phyloP scores from a whole-genome alignment of 2,113 vertebrate species.

The Kryptolebias marmoratus region DNA sequence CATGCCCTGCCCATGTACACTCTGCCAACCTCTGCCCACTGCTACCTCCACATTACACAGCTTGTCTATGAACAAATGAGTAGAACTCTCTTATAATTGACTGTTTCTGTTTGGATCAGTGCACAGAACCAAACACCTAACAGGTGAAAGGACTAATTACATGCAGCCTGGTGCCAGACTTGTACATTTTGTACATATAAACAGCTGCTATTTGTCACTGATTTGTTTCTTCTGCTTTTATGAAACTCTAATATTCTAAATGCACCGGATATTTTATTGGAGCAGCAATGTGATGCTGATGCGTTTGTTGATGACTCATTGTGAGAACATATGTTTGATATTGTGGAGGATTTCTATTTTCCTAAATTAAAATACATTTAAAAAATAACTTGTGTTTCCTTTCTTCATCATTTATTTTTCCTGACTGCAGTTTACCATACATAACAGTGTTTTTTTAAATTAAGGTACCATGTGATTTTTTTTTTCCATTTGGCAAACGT shows the following conservation, averaged over 20 bases:
- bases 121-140: conserved; percentile 12
- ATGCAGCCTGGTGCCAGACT: conserved; percentile 30
- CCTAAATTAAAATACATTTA: conserved; percentile 79
- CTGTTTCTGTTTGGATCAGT: conserved; percentile 15
- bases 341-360: conserved; percentile 72
- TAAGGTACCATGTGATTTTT: not conserved
- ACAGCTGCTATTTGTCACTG: conserved; percentile 75
- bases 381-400: conserved; percentile 47
- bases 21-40: conserved; percentile 80
- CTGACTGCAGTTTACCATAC: not conserved
- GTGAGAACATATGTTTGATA: conserved; percentile 48
- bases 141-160: conserved; percentile 28
- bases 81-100: conserved; percentile 27
- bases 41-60: conserved; percentile 76
- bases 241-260: conserved; percentile 57
- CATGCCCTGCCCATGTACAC: conserved; percentile 81
- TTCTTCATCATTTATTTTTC: not conserved
- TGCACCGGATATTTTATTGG: conserved; percentile 48
- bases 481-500: not conserved
- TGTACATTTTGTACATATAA: conserved; percentile 72
- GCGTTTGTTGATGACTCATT: conserved; percentile 45
- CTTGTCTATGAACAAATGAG: conserved; percentile 81
- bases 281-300: conserved; percentile 63
- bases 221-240: conserved; percentile 41
- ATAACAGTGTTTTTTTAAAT: no score